Base-by-base conservation (phyloP, 2,113 vertebrate genomes). In the Triplophysa siluroides region DNA sequence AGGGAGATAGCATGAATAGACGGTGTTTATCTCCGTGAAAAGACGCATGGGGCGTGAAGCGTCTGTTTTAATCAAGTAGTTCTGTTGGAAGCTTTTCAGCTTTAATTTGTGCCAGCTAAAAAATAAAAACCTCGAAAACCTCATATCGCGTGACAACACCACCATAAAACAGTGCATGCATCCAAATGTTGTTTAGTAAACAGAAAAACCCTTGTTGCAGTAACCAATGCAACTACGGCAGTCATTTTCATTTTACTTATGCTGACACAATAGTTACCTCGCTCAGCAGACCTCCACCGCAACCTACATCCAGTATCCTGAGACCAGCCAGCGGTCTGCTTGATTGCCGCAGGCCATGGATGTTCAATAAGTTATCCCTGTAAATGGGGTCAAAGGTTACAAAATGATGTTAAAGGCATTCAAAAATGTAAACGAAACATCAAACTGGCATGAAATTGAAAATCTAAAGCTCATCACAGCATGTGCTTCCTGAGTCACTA, bases 361-460 rank as follows among this genome's bases (percentile, higher is more conserved):
- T 84, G 82, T 88, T 97, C 89, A 98, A 90, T 87, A 98, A 88
- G 87, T 94, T 95, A 87, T 99, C 98, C 93, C 98, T 99, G 87
- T 58, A 85, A 61, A 80, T 84, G 56, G 29, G 71, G 11, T 64
- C 68, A 69, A 24, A 81, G 56, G 77, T 71, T 38, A 79, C 23
- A 68, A 63, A 62, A 24, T 41, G 19, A 58, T 33, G 45, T 16
- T 60, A 47, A 33, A 52, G 41, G 50, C 24, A n/a, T 8, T 11
- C 14, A 21, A 45, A 52, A 50, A 65, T 29, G 3, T 4, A 29
- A 29, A 29, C 38, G 41, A 13, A 21, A 18, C 43, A 65, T 54
- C 61, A 23, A 62, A n/a, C 43, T 65, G 61, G 29, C 62, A 7
- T 21, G 10, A 76, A 76, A 76, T 60, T 65, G 43, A 76, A 74